phyloP scores from a whole-genome alignment of 2,113 vertebrate species.

The Embiotoca jacksoni region DNA sequence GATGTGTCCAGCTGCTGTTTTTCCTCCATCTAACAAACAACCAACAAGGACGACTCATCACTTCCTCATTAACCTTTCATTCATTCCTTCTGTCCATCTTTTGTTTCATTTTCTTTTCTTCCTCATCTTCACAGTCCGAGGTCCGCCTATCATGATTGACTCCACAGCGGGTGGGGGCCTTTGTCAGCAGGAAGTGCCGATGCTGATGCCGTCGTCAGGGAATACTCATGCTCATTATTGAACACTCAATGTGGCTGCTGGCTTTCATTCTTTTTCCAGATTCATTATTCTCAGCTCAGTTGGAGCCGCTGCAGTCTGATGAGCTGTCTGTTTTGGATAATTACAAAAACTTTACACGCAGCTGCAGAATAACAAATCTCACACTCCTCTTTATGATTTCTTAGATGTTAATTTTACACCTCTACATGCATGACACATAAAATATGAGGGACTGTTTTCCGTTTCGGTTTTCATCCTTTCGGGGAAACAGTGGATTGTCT shows the following conservation, averaged over 20 bases:
- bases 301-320: slow-evolving; percentile 13
- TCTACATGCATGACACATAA: neutral
- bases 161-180: neutral
- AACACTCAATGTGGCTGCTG: slow-evolving; percentile 8
- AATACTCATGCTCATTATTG: slow-evolving; percentile 31
- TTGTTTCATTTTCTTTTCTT: neutral
- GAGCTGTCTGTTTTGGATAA: slow-evolving; percentile 31
- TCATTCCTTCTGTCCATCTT: neutral
- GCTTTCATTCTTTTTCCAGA: slow-evolving; percentile 8
- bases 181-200: slow-evolving; percentile 45
- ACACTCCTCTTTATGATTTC: neutral
- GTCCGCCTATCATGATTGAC: neutral
- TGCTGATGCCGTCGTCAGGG: slow-evolving; percentile 12
- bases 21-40: neutral
- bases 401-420: neutral
- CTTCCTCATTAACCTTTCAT: neutral
- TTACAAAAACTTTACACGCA: neutral
- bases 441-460: neutral
- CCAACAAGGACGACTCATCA: neutral
- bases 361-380: slow-evolving; percentile 11
- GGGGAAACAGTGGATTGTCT: no score
- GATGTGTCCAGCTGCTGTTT: neutral
- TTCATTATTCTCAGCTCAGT: slow-evolving; percentile 29
- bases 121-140: neutral
- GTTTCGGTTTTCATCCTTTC: no score